Evolutionary conservation across 2,888 invertebrate genomes (phyloP), one percentile per base, ranked within the genome.

Genomic region (Pilophorus perplexus): DNA sequence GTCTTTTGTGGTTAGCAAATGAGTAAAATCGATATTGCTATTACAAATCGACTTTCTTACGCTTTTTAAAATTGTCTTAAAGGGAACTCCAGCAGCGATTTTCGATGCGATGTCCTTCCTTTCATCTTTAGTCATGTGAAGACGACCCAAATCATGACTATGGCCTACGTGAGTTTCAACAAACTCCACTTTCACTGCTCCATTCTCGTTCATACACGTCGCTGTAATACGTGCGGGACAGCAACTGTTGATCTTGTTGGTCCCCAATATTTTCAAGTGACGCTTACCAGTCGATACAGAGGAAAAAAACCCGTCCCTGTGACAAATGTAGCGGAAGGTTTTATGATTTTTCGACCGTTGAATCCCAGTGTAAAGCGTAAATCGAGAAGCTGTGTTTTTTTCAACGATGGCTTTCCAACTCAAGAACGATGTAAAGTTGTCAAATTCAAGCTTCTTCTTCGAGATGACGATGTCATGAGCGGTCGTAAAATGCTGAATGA

Each of bases 131-230:
- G 60, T 23, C 60, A 60, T 44, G 5, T 14, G 6, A 18, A 60
- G 22, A 14, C 60, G n/a, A 1, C 23, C 37, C 1, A 33, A 22
- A 14, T 64, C 64, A 18, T 22, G 42, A 22, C 33, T 42, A 20
- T 64, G 64, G 12, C 64, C 64, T 14, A 52, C 27, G 33, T 64
- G 64, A 4, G 64, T 50, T 50, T 18, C 22, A 12, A 50, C 16
- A 33, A 50, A 64, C 3, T 37, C 6, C 1, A 48, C 27, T 27
- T 28, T 14, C n/a, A 48, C 27, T n/a, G 28, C 6, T 10, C 50
- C 64, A 14, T 5, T 42, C 5, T 42, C 18, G 16, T 42, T 12
- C 2, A 28, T 25, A 12, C 10, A 4, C 3, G 10, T 33, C 1
- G 20, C 64, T 50, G 16, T 25, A 3, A 64, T 64, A 2, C 20